Percentiles rank a stretch among this genome's conserved stretches.
Conservation (phyloP, 2,797 vertebrate genomes). For the Coccyzus lansbergi region DNA sequence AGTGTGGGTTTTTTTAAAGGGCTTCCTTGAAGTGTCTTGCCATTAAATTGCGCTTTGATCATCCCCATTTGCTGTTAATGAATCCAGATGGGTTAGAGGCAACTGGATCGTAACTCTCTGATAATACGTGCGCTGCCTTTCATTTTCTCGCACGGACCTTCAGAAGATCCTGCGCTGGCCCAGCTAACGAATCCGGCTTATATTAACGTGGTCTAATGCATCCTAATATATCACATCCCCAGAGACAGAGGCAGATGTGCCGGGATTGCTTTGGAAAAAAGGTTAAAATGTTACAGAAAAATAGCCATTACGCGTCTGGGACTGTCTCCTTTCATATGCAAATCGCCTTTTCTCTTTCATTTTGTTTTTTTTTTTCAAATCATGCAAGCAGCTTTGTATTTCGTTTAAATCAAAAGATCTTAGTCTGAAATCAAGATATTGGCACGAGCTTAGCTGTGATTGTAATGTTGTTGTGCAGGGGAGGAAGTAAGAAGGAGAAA, state of each 20-base stretch:
- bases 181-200: background rate
- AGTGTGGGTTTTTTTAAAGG: background rate
- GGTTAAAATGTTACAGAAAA: background rate
- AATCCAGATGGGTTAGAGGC: slow-evolving; percentile 44
- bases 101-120: background rate
- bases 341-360: background rate
- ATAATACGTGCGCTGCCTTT: background rate
- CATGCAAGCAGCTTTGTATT: background rate
- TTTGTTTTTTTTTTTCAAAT: background rate
- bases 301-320: background rate
- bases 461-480: background rate
- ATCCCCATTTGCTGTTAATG: background rate
- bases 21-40: background rate
- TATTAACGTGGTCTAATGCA: background rate
- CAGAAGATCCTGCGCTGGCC: background rate
- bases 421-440: background rate
- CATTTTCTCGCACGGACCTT: background rate
- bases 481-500: background rate
- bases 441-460: background rate
- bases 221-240: background rate
- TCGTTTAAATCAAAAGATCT: background rate
- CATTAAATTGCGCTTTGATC: slow-evolving; percentile 54
- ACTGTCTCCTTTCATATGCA: slow-evolving; percentile 24
- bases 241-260: slow-evolving; percentile 23
- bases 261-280: slow-evolving; percentile 16